Base-by-base conservation (phyloP, 2,888 invertebrate genomes). In the Hirtodrosophila histrioides region DNA sequence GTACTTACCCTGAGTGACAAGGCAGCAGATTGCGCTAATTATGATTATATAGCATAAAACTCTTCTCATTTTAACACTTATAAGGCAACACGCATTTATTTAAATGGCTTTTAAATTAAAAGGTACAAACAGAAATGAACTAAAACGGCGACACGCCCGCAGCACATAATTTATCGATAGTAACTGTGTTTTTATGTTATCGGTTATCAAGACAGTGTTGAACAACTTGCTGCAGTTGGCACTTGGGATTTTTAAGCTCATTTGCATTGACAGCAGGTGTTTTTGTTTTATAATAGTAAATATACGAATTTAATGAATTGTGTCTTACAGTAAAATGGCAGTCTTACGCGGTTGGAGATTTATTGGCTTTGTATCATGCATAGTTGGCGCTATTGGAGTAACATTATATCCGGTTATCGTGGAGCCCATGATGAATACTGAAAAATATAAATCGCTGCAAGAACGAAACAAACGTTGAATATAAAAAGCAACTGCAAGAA, bases 381-480 rank as follows among this genome's bases (percentile, higher is more conserved):
- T 94, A 40, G 92, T 94, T 12, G 94, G 94, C 2, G 86, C 91
- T 0, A 92, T 94, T 53, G 93, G 92, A 6, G 9, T 93, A 50
- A 91, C 93, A 0, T 72, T 93, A 8, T 95, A 95, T 89, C 94
- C 94, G 3, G 92, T 94, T 66, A 91, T 93, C 27, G 92, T 95
- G 68, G 92, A 93, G 70, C 95, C 95, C 3, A 94, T 94, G 92
- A 82, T 93, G 17, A 92, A 94, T 88, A 90, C 93, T 4, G 93
- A 94, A 0, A 92, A 94, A 85, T 95, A 94, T 50, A 90, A 86
- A 53, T 69, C 77, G 3, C 44, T 85, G 17, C 76, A 66, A 55
- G 77, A 88, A 31, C 54, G 68, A 41, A 63, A 62, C 10, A 76
- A 29, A 3, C 49, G 24, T 33, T 12, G 24, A 10, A 86, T 83